A percentile compares a stretch with the other conserved stretches of the same genome.
Evolutionary conservation across 2,113 vertebrate species (phyloP).

Genomic region (Xenopus borealis): DNA sequence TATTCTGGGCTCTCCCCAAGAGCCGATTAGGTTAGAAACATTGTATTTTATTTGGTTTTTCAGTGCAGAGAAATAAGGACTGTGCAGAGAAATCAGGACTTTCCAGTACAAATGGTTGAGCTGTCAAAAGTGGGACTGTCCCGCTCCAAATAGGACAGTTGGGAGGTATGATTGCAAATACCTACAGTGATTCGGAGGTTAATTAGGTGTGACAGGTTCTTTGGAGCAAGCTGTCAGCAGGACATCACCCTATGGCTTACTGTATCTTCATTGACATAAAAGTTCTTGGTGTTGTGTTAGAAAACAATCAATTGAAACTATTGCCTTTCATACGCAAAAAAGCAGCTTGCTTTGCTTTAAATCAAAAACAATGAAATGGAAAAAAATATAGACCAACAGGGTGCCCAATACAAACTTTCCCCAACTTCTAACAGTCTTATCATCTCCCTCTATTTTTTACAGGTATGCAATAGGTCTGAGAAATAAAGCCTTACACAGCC

Average conservation of each 20-base stretch:
- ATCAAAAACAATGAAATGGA: constrained; percentile 61
- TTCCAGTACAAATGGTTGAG: no score
- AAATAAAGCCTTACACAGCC: constrained; percentile 70
- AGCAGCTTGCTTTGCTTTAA: constrained; percentile 65
- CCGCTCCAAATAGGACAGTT: no score
- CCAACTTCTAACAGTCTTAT: constrained; percentile 68
- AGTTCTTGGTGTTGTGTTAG: not conserved
- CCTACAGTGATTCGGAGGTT: constrained; percentile 12
- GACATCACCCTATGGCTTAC: constrained; percentile 24
- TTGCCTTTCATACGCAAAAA: constrained; percentile 59
- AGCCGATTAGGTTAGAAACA: no score
- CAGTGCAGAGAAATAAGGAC: no score
- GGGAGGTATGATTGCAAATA: no score
- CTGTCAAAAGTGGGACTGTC: no score
- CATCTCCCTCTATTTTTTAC: constrained; percentile 62
- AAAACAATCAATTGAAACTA: constrained; percentile 31
- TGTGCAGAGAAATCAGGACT: no score
- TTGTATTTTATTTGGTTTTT: no score
- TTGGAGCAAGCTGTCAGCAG: constrained; percentile 6
- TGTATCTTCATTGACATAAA: constrained; percentile 31
- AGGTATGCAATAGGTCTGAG: constrained; percentile 74
- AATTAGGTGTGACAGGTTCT: constrained; percentile 18
- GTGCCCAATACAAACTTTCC: constrained; percentile 62
- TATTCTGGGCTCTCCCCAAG: no score
- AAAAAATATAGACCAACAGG: constrained; percentile 20